These are phyloP conservation scores for Bombus waltoni DNA, from an alignment of 1,140 invertebrate species.

Conservation along the genomic window DNA sequence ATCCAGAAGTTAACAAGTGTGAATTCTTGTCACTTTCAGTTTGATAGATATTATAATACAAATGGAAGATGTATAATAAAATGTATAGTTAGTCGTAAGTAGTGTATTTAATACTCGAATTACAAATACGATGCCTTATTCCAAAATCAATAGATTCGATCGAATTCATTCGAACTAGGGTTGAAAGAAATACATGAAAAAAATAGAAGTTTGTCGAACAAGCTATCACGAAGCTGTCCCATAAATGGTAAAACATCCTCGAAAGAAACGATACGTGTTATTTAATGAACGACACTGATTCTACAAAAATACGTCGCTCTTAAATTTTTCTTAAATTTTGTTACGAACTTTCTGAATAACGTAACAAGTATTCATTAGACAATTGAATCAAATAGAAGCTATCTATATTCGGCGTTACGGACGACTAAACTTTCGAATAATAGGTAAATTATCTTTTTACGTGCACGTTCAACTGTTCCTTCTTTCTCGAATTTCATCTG, in stretches of 20 bases:
- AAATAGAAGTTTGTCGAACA: too few species aligned
- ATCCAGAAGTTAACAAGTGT: too few species aligned
- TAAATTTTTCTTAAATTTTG: too few species aligned
- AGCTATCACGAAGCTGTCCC: too few species aligned
- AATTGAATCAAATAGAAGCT: background rate
- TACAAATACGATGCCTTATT: background rate
- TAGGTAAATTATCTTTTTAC: background rate
- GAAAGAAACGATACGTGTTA: too few species aligned
- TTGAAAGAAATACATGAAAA: background rate
- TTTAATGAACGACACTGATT: too few species aligned
- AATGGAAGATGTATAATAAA: too few species aligned
- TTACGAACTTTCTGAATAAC: background rate
- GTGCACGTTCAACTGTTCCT: background rate
- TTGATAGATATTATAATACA: background rate
- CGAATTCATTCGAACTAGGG: background rate
- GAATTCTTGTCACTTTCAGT: background rate
- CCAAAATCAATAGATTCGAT: background rate
- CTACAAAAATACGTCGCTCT: too few species aligned
- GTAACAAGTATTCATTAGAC: too few species aligned
- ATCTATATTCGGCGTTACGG: background rate
- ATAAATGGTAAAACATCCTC: too few species aligned
- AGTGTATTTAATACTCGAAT: background rate
- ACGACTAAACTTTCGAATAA: background rate
- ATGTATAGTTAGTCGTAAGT: background rate
- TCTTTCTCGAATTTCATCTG: background rate